Base-by-base conservation (phyloP, 2,113 vertebrate genomes). In the Sebastes fasciatus region DNA sequence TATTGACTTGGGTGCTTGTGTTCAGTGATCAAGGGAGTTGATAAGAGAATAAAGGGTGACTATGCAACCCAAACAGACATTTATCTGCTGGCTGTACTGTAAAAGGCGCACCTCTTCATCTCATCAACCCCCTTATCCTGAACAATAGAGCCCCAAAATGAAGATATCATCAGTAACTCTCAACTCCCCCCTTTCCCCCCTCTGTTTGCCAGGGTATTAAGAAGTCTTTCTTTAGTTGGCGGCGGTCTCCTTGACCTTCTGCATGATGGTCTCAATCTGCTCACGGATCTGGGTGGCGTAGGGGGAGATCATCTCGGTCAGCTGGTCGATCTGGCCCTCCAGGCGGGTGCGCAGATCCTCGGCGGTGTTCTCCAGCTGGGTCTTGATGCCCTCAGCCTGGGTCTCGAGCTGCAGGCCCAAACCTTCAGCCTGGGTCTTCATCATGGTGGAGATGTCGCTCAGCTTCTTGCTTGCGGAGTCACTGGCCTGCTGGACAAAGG, bases 351-450 rank as follows among this genome's bases (percentile, higher is more conserved):
- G 94, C 11, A 96, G 84, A 0, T 92, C 89, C 63, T 95, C 65
- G 0, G 93, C 92, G 0, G 92, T 94, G 83, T 91, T 48, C 81
- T 95, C 94, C 84, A 96, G 63, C 70, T 96, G 94, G 45, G 81
- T 76, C 75, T 86, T 94, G 49, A 96, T 76, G 17, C 42, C 86
- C 14, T 89, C 80, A 3, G 93, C 94, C 72, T 95, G 95, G 40
- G 43, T 70, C 72, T 93, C 92, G 12, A 97, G 89, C 85, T 94
- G 91, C 49, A 91, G 63, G 19, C 92, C 84, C 75, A 96, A 84
- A 9, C 71, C 87, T 51, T 93, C 88, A 0, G 92, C 90, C 90
- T 96, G 96, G 73, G 62, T 89, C 34, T 89, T 83, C 66, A 97
- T 69, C 1, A 93, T 16, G 66, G 93, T 43, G 0, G 91, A 86